Percentiles rank a stretch among this genome's conserved stretches.
Conservation (phyloP, 2,113 vertebrate species). For the Epinephelus moara region DNA sequence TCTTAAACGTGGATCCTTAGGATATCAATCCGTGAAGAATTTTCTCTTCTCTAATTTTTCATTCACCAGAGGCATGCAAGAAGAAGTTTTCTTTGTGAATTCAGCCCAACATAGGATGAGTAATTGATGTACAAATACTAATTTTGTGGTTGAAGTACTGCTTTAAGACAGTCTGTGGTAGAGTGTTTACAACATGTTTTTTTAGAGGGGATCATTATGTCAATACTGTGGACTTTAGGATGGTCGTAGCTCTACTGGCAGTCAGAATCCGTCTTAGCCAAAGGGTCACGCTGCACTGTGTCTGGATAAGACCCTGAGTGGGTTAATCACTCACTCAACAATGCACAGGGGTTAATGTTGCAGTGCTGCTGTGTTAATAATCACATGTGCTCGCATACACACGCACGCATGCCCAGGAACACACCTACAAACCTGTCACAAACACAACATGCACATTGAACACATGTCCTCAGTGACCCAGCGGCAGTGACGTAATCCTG, state of each 20-base stretch:
- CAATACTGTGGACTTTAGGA: constrained; percentile 48
- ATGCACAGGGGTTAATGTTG: constrained; percentile 24
- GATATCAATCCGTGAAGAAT: too few species aligned
- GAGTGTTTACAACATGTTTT: constrained; percentile 10
- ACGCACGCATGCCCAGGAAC: constrained; percentile 32
- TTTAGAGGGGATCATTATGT: constrained; percentile 22
- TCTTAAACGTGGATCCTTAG: too few species aligned
- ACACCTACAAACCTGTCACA: constrained; percentile 30
- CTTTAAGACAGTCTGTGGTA: not conserved
- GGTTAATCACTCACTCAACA: constrained; percentile 58
- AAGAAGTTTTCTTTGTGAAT: too few species aligned
- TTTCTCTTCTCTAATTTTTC: too few species aligned
- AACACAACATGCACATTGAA: constrained; percentile 38
- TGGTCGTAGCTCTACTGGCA: constrained; percentile 10
- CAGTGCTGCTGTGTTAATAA: constrained; percentile 40
- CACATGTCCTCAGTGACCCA: constrained; percentile 59
- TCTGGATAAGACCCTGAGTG: constrained; percentile 27
- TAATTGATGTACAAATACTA: too few species aligned
- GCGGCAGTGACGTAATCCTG: constrained; percentile 40
- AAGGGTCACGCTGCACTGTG: constrained; percentile 30
- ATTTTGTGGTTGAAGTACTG: too few species aligned
- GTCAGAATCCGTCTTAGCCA: constrained; percentile 24
- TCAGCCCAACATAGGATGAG: too few species aligned
- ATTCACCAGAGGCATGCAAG: too few species aligned
- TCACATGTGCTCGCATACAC: constrained; percentile 47